Evolutionary conservation across 2,888 invertebrate genomes (phyloP), one percentile per base, ranked within the genome.

Genomic region (Ennomos fuscantarius): DNA sequence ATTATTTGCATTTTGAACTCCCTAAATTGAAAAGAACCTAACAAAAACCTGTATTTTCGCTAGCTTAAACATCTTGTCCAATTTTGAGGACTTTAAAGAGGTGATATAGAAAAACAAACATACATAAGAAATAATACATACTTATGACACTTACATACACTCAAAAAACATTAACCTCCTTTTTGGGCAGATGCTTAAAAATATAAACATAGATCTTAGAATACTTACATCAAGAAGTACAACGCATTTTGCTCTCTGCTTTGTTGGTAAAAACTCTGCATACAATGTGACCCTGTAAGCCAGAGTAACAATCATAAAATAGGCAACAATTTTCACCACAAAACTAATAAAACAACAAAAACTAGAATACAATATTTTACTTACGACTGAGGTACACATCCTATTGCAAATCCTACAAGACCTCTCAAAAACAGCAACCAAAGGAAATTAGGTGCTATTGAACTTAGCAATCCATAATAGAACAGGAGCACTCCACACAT

Each of bases 301-400:
- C 55, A 62, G 13, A 12, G n/a, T 6, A 24, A 24, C 24, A 24
- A 24, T 24, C 2, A 24, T 6, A 2, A 6, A 24, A 3, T 24
- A 24, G 24, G 24, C 24, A 24, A 24, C 6, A 24, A 24, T 6
- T 24, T 24, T 24, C 24, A 24, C 24, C 24, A 15, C 15, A 15
- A 3, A 15, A 15, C 15, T 3, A 15, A 15, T 15, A n/a, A n/a
- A n/a, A n/a, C n/a, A n/a, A n/a, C n/a, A n/a, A n/a, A n/a, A n/a
- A 24, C 5, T 24, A 24, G 24, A 24, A 24, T 12, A n/a, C n/a
- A 43, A 8, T 39, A 2, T 36, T 54, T 36, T 62, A 95, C 97
- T 96, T 93, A 98, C 98, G 98, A 98, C 89, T 99, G 99, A 51
- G 99, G 98, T 36, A 98, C 97, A 81, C 99, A 98, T 69, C 99